Evolutionary conservation across 2,888 invertebrate species (phyloP).

Genomic region (Oithona nana): DNA sequence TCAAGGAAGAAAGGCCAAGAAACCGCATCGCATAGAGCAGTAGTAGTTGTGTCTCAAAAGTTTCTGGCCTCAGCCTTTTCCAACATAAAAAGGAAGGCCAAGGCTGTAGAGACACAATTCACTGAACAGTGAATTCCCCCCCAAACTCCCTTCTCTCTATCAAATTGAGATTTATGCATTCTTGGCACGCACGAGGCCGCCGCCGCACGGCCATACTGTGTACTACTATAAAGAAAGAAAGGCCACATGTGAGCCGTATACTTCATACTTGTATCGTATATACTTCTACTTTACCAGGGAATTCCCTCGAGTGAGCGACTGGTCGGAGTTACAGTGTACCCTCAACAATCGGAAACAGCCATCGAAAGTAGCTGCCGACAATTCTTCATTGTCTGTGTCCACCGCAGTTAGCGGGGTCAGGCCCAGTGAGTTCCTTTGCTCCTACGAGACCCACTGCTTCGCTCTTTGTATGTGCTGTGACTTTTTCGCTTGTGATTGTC

Average conservation of each 20-base stretch:
- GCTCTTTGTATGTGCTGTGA: conserved; percentile 72
- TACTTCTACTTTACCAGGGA: conserved; percentile 37
- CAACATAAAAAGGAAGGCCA: too few relatives aligned
- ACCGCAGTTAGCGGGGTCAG: conserved; percentile 23
- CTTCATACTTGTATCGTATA: not conserved
- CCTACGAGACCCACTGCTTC: conserved; percentile 62
- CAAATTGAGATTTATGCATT: not conserved
- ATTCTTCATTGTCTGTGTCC: conserved; percentile 30
- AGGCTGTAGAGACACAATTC: not conserved
- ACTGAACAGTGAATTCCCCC: not conserved
- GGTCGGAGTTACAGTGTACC: conserved; percentile 59
- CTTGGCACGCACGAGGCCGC: not conserved
- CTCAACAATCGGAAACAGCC: conserved; percentile 53
- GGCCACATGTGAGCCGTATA: not conserved
- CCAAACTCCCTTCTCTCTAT: not conserved
- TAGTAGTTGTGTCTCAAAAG: too few relatives aligned
- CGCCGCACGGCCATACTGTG: too few relatives aligned
- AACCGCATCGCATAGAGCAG: too few relatives aligned
- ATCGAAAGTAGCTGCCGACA: conserved; percentile 30
- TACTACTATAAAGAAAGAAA: not conserved
- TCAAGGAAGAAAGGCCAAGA: too few relatives aligned
- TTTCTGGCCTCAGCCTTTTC: not conserved
- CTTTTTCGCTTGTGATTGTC: conserved; percentile 74
- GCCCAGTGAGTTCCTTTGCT: conserved; percentile 64
- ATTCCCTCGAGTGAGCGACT: conserved; percentile 58